Evolutionary conservation across 2,797 vertebrate species (phyloP).

Genomic region (Argentina silus): DNA sequence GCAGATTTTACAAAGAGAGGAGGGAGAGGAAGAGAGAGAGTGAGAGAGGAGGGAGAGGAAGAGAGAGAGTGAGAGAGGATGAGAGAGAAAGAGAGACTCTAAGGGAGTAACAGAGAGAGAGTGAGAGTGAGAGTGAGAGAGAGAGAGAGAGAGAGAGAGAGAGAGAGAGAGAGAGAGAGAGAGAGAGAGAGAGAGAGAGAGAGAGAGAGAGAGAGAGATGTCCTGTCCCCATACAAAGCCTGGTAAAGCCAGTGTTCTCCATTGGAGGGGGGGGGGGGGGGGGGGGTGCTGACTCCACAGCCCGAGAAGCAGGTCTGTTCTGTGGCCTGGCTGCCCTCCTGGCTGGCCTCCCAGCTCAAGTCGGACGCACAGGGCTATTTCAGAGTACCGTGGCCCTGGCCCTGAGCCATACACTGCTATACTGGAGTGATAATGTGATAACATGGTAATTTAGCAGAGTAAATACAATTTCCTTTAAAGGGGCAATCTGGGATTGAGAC

Average conservation of each 20-base stretch:
- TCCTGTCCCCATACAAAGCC: constrained; percentile 8
- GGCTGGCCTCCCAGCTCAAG: constrained; percentile 49
- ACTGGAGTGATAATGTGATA: constrained; percentile 37
- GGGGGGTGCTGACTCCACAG: constrained; percentile 66
- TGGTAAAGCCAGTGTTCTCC: constrained; percentile 16
- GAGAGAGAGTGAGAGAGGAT: constrained; percentile 7
- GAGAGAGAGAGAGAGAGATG: background rate
- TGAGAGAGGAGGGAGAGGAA: background rate
- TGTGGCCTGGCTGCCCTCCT: constrained; percentile 73
- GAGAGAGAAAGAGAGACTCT: constrained; percentile 7
- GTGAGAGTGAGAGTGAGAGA: background rate
- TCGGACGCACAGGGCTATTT: constrained; percentile 69
- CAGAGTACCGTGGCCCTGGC: constrained; percentile 51
- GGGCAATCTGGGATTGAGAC: too few relatives aligned
- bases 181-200: constrained; percentile 7
- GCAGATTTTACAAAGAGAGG: too few relatives aligned
- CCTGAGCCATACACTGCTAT: constrained; percentile 36
- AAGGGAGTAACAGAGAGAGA: background rate
- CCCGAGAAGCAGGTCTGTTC: constrained; percentile 73
- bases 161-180: constrained; percentile 19
- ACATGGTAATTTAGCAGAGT: background rate
- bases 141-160: background rate
- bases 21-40: background rate
- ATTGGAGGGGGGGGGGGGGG: constrained; percentile 15
- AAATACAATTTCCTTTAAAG: too few relatives aligned